phyloP scores from a whole-genome alignment of 2,113 vertebrate species.

The Pelvicachromis taeniatus region DNA sequence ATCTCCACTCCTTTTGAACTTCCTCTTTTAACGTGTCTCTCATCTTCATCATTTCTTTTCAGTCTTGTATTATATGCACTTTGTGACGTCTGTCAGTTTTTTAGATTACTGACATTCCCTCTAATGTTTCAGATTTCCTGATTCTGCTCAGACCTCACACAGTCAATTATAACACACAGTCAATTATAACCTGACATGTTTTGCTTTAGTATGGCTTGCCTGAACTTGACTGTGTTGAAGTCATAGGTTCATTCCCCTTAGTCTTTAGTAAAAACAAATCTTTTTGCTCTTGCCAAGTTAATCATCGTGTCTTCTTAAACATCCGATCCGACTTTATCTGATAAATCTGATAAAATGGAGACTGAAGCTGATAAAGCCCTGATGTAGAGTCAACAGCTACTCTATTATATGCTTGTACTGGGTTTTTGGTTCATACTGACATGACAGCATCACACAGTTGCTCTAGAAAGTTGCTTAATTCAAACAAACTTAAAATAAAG shows the following conservation, averaged over 20 bases:
- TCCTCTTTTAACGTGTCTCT: slow-evolving; percentile 48
- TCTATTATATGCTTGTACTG: neutral
- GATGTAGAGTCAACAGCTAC: neutral
- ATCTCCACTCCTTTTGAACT: slow-evolving; percentile 39
- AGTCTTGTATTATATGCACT: neutral
- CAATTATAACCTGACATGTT: neutral
- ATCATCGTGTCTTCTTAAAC: neutral
- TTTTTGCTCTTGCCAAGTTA: neutral
- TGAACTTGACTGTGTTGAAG: neutral
- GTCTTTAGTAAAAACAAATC: neutral
- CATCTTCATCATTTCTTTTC: neutral
- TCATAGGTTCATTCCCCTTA: neutral
- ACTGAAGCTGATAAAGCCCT: neutral
- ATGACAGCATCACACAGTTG: neutral
- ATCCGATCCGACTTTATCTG: neutral
- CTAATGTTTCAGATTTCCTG: neutral
- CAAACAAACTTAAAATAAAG: neutral
- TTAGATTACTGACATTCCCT: neutral
- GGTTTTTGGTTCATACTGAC: neutral
- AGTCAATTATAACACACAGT: neutral
- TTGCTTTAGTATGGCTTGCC: neutral
- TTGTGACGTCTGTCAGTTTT: neutral
- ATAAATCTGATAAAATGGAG: neutral
- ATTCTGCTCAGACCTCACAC: neutral
- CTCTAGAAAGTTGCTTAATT: neutral